Evolutionary conservation across 1,140 invertebrate species (phyloP).

Genomic region (Trypoxylus dichotomus): DNA sequence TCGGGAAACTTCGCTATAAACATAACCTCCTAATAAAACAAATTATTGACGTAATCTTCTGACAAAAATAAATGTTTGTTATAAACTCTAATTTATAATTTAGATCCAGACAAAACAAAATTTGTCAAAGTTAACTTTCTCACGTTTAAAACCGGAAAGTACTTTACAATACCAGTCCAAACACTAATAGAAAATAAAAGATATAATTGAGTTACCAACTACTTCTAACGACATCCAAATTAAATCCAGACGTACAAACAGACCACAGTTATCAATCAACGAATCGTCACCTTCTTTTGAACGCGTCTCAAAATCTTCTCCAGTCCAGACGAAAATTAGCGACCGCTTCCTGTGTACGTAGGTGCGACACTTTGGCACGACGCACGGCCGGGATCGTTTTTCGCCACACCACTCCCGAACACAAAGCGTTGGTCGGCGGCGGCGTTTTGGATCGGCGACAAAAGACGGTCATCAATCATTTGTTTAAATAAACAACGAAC

Average conservation of each 20-base stretch:
- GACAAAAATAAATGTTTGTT: no score
- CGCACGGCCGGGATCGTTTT: neutral
- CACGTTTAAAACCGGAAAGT: no score
- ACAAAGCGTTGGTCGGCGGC: neutral
- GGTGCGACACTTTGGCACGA: neutral
- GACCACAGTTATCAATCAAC: neutral
- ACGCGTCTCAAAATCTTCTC: neutral
- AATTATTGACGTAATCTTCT: no score
- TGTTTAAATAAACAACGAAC: neutral
- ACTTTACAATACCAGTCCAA: no score
- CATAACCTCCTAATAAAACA: no score
- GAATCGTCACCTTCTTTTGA: neutral
- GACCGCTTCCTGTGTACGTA: neutral
- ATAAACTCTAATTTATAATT: no score
- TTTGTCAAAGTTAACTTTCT: no score
- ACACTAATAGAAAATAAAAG: no score
- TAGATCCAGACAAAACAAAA: no score
- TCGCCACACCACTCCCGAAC: neutral
- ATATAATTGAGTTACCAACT: neutral
- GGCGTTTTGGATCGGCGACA: neutral
- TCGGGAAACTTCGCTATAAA: no score
- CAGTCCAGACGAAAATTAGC: neutral
- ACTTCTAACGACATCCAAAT: neutral
- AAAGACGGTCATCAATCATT: slow-evolving; percentile 6
- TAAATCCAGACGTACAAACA: neutral